Percentiles rank a stretch among this genome's conserved stretches.
Conservation (phyloP, 1,140 invertebrate species). For the Camponotus vicinus region DNA sequence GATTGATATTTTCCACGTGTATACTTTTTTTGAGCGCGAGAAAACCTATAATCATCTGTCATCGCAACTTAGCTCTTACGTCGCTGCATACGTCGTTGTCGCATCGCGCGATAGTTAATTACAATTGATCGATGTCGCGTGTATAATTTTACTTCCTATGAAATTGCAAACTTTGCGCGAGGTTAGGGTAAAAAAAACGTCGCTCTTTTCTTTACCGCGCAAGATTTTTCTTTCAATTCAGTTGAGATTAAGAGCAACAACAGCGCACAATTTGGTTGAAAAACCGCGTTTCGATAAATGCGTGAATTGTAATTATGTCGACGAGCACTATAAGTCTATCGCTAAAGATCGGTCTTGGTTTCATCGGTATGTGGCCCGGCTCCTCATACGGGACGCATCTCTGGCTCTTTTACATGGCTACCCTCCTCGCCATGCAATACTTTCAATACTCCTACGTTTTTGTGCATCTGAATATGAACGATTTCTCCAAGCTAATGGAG, state of each 20-base stretch:
- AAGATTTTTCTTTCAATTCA: neutral
- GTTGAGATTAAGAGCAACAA: neutral
- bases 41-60: slow-evolving; percentile 26
- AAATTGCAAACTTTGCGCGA: slow-evolving; percentile 11
- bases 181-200: neutral
- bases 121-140: slow-evolving; percentile 14
- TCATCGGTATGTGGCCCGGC: slow-evolving; percentile 7
- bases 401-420: slow-evolving; percentile 32
- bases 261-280: neutral
- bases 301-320: neutral
- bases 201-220: neutral
- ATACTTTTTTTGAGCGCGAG: neutral
- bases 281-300: neutral
- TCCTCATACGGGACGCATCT: neutral
- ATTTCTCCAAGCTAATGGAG: slow-evolving; percentile 25
- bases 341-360: slow-evolving; percentile 2
- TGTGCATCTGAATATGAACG: neutral
- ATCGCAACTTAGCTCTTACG: slow-evolving; percentile 12
- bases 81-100: neutral
- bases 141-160: neutral
- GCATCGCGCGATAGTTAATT: slow-evolving; percentile 11
- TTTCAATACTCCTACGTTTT: slow-evolving; percentile 36
- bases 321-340: neutral
- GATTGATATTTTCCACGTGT: slow-evolving; percentile 12
- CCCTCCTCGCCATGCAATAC: neutral